These are phyloP conservation scores for Epizoanthus scotinus DNA, from an alignment of 92 coral and sea anemone genomes.

Conservation along the genomic window DNA sequence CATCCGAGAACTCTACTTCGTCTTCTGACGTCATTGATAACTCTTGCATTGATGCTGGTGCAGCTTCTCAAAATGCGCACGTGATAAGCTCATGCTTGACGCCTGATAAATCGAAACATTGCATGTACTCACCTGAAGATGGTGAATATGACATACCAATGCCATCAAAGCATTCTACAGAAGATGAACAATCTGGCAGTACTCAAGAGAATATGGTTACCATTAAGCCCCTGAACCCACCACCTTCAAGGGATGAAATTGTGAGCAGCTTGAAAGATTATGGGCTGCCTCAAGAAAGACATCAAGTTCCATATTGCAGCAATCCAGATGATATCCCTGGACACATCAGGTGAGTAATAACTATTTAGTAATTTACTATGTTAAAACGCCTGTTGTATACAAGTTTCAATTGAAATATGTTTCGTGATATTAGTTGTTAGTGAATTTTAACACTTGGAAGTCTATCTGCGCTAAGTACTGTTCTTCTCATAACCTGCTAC, in stretches of 20 bases:
- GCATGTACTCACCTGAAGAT: neutral
- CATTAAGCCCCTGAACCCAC: slow-evolving; percentile 62
- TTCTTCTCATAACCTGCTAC: too few relatives aligned
- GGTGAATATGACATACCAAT: neutral
- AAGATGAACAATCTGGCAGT: neutral
- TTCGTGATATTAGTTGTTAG: neutral
- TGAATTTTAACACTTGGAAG: too few relatives aligned
- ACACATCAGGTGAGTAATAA: slow-evolving; percentile 59
- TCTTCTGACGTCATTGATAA: neutral
- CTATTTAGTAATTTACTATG: neutral
- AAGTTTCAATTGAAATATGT: neutral
- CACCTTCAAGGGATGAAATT: slow-evolving; percentile 71
- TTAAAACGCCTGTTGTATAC: neutral
- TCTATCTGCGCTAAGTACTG: too few relatives aligned
- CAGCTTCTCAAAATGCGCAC: neutral
- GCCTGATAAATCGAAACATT: neutral
- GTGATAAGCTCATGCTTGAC: neutral
- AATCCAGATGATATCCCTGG: slow-evolving; percentile 91
- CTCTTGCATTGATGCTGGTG: neutral
- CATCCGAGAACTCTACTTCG: neutral
- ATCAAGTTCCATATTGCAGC: slow-evolving; percentile 90
- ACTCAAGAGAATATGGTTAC: slow-evolving; percentile 6
- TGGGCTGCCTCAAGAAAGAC: slow-evolving; percentile 80
- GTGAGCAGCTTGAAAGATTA: slow-evolving; percentile 55
- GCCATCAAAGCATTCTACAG: neutral